phyloP scores from a whole-genome alignment of 1,140 invertebrate species.

The Caenorhabditis tropicalis region DNA sequence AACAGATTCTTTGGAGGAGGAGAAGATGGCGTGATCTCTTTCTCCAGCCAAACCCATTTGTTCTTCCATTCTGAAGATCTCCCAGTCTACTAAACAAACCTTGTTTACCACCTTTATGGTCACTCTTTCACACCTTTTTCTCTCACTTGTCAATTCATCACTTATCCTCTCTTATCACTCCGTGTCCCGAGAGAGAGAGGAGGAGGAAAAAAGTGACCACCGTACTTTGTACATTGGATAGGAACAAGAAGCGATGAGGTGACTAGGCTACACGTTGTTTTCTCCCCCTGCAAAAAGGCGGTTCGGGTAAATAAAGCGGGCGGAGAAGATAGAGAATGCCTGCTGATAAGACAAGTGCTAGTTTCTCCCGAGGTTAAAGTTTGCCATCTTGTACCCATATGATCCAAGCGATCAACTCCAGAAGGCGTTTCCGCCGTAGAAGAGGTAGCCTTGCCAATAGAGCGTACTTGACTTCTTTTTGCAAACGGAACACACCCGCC shows the following conservation, averaged over 20 bases:
- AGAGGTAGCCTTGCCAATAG: background rate
- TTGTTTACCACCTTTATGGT: background rate
- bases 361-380: background rate
- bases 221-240: constrained; percentile 42
- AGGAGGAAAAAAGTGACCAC: constrained; percentile 19
- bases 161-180: background rate
- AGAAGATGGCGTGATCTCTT: constrained; percentile 33
- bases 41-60: background rate
- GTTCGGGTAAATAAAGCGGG: constrained; percentile 39
- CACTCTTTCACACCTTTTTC: background rate
- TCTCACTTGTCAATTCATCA: background rate
- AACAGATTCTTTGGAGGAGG: background rate
- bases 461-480: background rate
- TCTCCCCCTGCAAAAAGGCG: background rate
- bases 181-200: background rate
- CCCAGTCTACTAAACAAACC: too few relatives aligned
- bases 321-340: constrained; percentile 22
- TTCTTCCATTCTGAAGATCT: background rate
- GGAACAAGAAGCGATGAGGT: background rate
- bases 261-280: constrained; percentile 11
- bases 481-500: constrained; percentile 26
- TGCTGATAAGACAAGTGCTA: background rate
- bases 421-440: too few relatives aligned
- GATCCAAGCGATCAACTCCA: too few relatives aligned
- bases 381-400: too few relatives aligned